These are phyloP conservation scores for Incurvaria masculella DNA, from an alignment of 2,888 invertebrate species.

Conservation along the genomic window DNA sequence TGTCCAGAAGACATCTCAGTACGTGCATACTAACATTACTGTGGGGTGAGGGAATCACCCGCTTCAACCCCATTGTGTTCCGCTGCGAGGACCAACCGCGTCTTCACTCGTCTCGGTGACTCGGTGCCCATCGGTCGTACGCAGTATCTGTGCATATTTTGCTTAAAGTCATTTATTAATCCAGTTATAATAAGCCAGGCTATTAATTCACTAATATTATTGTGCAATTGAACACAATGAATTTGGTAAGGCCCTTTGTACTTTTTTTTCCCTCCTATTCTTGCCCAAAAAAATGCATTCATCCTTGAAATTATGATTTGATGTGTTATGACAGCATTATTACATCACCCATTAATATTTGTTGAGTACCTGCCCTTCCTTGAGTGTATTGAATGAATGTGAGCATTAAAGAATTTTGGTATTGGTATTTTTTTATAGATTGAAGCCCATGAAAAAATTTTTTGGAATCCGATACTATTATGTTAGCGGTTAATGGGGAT, in stretches of 20 bases:
- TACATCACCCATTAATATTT: constrained; percentile 15
- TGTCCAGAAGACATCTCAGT: constrained; percentile 36
- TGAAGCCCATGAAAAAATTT: constrained; percentile 1
- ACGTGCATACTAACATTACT: constrained; percentile 26
- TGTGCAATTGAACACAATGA: constrained; percentile 39
- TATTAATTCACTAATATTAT: constrained; percentile 31
- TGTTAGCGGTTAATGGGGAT: constrained; percentile 19
- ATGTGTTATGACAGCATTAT: constrained; percentile 51
- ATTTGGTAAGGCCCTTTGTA: constrained; percentile 47
- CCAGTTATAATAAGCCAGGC: constrained; percentile 27
- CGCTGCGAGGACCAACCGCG: constrained; percentile 28
- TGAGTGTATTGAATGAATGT: neutral
- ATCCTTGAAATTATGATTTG: constrained; percentile 51
- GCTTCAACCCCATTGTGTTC: constrained; percentile 39
- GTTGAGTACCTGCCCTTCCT: constrained; percentile 14
- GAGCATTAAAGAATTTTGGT: no score
- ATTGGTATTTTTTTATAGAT: neutral
- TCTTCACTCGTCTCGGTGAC: constrained; percentile 39
- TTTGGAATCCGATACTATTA: constrained; percentile 35
- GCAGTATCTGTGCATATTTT: constrained; percentile 26
- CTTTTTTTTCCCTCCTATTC: constrained; percentile 29
- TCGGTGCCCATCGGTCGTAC: constrained; percentile 40
- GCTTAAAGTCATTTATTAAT: constrained; percentile 26
- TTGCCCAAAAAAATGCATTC: constrained; percentile 29
- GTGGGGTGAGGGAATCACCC: constrained; percentile 28